Base-by-base conservation (phyloP, 2,797 vertebrate species). In the Thripadectes ignobilis region DNA sequence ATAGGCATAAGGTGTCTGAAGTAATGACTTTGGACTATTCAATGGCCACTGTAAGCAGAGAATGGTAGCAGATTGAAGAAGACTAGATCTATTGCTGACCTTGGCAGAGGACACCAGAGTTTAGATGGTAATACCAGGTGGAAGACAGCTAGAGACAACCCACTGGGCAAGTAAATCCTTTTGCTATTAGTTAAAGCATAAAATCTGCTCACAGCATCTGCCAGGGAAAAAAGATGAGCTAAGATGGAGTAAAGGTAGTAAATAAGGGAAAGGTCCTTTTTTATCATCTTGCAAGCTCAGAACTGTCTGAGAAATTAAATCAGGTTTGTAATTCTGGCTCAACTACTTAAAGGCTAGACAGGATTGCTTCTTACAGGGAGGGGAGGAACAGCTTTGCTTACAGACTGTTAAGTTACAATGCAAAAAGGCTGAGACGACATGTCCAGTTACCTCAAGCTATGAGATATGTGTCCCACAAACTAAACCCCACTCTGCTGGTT, bases 121-220 rank as follows among this genome's bases (percentile, higher is more conserved):
- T 94, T 49, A 93, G 62, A 69, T 8, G 32, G 57, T 38, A 62
- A 77, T 55, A 58, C 65, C 68, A 81, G 51, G 54, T 11, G 62
- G 7, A 72, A 87, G 32, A 83, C 27, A 65, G 75, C 36, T 51
- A 80, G 51, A 85, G 61, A 80, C 67, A 65, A 96, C 36, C 36
- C 52, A 88, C 16, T 59, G 24, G 65, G 54, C 22, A 61, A 87
- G 41, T 62, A 94, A 96, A 94, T 88, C 89, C 72, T 81, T 41
- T 45, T 43, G 63, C 45, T 91, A 54, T 79, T 82, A 91, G 62
- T 48, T 89, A 86, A 92, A 92, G 90, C 43, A 66, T 51, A 74
- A 96, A 96, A 93, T 69, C 89, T 83, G 86, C 82, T 89, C 82
- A 88, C n/a, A 65, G 79, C 87, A 86, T 81, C 92, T 96, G 92